Evolutionary conservation across 1,140 invertebrate genomes (phyloP).

Genomic region (Platyscapa corneri): DNA sequence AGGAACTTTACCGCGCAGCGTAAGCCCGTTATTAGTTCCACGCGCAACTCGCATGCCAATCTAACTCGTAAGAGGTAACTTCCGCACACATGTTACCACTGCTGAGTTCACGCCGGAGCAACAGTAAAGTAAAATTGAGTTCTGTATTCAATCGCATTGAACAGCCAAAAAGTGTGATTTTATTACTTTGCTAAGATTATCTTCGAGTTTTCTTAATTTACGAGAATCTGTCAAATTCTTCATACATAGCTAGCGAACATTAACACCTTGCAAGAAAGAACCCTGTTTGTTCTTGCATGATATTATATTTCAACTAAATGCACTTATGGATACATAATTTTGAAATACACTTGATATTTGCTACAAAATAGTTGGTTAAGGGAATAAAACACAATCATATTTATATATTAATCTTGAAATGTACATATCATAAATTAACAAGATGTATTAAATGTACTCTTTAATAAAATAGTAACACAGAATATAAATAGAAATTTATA

Average conservation of each 20-base stretch:
- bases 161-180: slow-evolving; percentile 62
- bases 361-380: too few relatives aligned
- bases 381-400: too few relatives aligned
- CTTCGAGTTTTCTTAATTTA: slow-evolving; percentile 62
- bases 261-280: background rate
- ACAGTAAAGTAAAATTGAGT: slow-evolving; percentile 69
- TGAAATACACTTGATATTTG: too few relatives aligned
- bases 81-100: slow-evolving; percentile 51
- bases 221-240: background rate
- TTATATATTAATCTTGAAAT: too few relatives aligned
- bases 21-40: slow-evolving; percentile 59
- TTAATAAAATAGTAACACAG: too few relatives aligned
- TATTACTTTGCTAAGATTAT: slow-evolving; percentile 68
- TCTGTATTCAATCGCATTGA: slow-evolving; percentile 69
- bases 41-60: slow-evolving; percentile 61
- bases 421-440: too few relatives aligned
- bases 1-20: slow-evolving; percentile 55
- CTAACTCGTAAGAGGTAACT: slow-evolving; percentile 70
- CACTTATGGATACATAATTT: background rate
- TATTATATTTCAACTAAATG: background rate
- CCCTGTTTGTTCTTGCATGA: background rate
- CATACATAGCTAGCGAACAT: background rate
- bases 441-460: too few relatives aligned
- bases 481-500: too few relatives aligned
- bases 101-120: slow-evolving; percentile 50